Evolutionary conservation across 92 coral and sea anemone genomes (phyloP), one percentile per base, ranked within the genome.

Genomic region (Plumapathes pennacea): DNA sequence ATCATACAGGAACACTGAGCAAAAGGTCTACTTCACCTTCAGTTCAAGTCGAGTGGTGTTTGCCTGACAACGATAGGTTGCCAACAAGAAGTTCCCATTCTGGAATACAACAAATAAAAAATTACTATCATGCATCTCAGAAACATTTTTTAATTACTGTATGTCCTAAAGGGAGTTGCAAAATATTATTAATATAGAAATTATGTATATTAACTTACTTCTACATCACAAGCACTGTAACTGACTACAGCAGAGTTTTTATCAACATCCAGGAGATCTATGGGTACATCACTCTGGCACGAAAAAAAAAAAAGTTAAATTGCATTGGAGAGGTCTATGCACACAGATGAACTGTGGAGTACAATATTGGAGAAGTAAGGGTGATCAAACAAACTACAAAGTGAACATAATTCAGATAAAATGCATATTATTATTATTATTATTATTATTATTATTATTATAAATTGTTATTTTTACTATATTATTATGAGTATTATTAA

Each of bases 171-270:
- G 23, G 15, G 4, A 3, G n/a, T n/a, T 3, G 27, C 10, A 21
- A 13, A 5, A 14, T 49, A 9, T 8, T 1, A 25, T n/a, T 50
- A 27, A 11, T 26, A 25, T 27, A 14, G 11, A n/a, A 6, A 2
- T 24, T 8, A 8, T n/a, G n/a, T n/a, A n/a, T n/a, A n/a, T 19
- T 38, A 5, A 50, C 10, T 51, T 58, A 91, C 98, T 85, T 92
- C 98, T 8, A 88, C 64, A 56, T 92, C 98, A 60, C 98, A 92
- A 23, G 98, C 85, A 77, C 98, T 92, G 80, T 92, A 92, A 71
- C 98, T 92, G 54, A 92, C 96, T 31, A 92, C 98, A 42, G 98
- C 98, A 14, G 98, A 92, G 71, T 92, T 92, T 56, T 92, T 92
- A 62, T 92, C 98, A 44, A 92, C 98, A 73, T 92, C 98, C 61